Evolutionary conservation across 2,797 vertebrate species (phyloP).

Genomic region (Myripristis jacobus): DNA sequence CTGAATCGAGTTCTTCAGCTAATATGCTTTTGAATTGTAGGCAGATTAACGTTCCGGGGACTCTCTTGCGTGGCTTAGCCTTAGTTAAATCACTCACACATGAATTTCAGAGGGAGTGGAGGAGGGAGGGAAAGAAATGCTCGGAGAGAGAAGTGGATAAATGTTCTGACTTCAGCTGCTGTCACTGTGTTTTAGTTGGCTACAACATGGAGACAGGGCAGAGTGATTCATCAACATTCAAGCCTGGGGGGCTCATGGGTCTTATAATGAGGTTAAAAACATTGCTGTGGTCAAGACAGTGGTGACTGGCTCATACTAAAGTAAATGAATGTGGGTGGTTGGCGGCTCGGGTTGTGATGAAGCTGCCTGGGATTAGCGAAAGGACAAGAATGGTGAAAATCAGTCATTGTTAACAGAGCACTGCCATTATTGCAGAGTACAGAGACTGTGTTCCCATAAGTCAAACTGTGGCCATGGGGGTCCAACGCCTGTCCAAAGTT

Average conservation of each 20-base stretch:
- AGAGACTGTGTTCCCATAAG: neutral
- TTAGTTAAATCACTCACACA: slow-evolving; percentile 2
- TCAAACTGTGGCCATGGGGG: slow-evolving; percentile 1
- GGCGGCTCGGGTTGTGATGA: slow-evolving; percentile 35
- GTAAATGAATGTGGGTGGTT: slow-evolving; percentile 34
- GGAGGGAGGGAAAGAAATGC: slow-evolving; percentile 1
- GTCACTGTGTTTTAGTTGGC: slow-evolving; percentile 21
- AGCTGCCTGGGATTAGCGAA: slow-evolving; percentile 37
- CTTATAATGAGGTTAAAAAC: slow-evolving; percentile 55
- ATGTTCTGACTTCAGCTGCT: neutral
- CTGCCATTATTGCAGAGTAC: slow-evolving; percentile 6
- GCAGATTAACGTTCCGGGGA: slow-evolving; percentile 4
- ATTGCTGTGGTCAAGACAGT: slow-evolving; percentile 38
- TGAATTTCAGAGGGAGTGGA: slow-evolving; percentile 7
- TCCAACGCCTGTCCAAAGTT: slow-evolving; percentile 18
- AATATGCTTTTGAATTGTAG: slow-evolving; percentile 25
- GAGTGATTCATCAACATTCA: slow-evolving; percentile 15
- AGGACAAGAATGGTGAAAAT: slow-evolving; percentile 53
- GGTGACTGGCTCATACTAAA: slow-evolving; percentile 44
- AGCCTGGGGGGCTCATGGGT: slow-evolving; percentile 46
- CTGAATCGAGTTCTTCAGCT: slow-evolving; percentile 31
- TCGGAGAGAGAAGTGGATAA: slow-evolving; percentile 11
- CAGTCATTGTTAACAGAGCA: slow-evolving; percentile 49
- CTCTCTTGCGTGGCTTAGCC: neutral
- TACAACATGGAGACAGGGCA: slow-evolving; percentile 34